Base-by-base conservation (phyloP, 1,140 invertebrate species). In the Eufriesea mexicana region DNA sequence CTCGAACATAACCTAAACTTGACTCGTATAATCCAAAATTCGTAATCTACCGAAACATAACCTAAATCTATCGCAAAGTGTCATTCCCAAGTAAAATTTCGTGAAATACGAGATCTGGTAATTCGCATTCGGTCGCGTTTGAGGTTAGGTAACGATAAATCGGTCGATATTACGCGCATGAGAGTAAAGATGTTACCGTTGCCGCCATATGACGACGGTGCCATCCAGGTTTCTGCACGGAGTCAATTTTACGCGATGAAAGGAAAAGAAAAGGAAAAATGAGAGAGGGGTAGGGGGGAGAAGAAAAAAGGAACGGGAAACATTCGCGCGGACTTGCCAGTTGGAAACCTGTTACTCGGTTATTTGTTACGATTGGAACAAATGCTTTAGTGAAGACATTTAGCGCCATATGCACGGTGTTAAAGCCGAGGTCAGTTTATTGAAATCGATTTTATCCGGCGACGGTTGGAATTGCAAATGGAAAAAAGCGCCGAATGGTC, bases 371-470 rank as follows among this genome's bases (percentile, higher is more conserved):
- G 25, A 64, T 35, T 49, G 74, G 18, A 42, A 66, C 74, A 62
- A 66, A 64, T 64, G 59, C 45, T 76, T 76, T 64, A 25, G 74
- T 64, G 59, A 76, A 66, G 74, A 76, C 59, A 66, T 76, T 64
- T 64, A 64, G 20, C 74, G 28, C 74, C 45, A 64, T 64, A 35
- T 76, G 59, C 8, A 35, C 47, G 74, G 45, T 23, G 59, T 76
- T 61, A 51, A 64, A 51, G 57, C 23, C 20, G 25, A 57, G 28
- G 47, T 62, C 73, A 18, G 57, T 76, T 51, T 76, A 64, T 76
- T 64, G 59, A 76, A 76, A 64, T 76, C 74, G 74, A 76, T 76
- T 76, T 76, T 64, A 62, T 64, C 47, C 47, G 28, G 64, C 25
- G 20, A 35, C 47, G 35, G 25, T 23, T 16, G 47, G 20, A 64